Conservation (phyloP, 1,140 invertebrate species). For the Drosophila micromelanica region DNA sequence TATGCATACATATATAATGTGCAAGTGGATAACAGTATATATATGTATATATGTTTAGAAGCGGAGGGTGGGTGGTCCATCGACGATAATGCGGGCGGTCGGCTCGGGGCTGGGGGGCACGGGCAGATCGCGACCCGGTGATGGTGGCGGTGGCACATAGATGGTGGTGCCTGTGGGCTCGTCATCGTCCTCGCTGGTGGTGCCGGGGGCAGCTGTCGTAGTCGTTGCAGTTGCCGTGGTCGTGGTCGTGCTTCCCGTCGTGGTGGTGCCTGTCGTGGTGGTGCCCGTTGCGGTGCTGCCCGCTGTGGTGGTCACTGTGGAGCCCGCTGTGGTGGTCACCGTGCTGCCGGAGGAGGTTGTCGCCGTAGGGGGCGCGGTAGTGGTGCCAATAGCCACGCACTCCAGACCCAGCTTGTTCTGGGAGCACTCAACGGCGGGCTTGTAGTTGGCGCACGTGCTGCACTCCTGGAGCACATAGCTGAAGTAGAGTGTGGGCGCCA, state of each 20-base stretch:
- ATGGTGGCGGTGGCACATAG: slow-evolving; percentile 53
- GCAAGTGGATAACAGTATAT: background rate
- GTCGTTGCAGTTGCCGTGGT: background rate
- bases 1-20: background rate
- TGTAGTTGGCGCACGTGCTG: slow-evolving; percentile 29
- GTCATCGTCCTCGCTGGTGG: background rate
- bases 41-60: background rate
- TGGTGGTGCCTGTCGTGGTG: too few species aligned
- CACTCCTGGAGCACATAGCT: slow-evolving; percentile 45
- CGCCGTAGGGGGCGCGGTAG: too few species aligned
- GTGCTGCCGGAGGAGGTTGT: too few species aligned
- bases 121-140: slow-evolving; percentile 46
- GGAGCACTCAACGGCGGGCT: slow-evolving; percentile 41
- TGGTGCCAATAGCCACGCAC: slow-evolving; percentile 18
- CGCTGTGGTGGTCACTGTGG: too few species aligned
- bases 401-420: background rate
- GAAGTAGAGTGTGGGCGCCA: slow-evolving; percentile 18
- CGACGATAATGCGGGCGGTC: slow-evolving; percentile 36
- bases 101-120: slow-evolving; percentile 54
- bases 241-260: background rate
- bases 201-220: background rate
- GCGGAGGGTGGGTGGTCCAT: slow-evolving; percentile 30
- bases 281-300: too few species aligned
- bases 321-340: too few species aligned
- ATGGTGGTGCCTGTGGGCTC: slow-evolving; percentile 21